Evolutionary conservation across 1,140 invertebrate species (phyloP).

Genomic region (Lepidurus apus): DNA sequence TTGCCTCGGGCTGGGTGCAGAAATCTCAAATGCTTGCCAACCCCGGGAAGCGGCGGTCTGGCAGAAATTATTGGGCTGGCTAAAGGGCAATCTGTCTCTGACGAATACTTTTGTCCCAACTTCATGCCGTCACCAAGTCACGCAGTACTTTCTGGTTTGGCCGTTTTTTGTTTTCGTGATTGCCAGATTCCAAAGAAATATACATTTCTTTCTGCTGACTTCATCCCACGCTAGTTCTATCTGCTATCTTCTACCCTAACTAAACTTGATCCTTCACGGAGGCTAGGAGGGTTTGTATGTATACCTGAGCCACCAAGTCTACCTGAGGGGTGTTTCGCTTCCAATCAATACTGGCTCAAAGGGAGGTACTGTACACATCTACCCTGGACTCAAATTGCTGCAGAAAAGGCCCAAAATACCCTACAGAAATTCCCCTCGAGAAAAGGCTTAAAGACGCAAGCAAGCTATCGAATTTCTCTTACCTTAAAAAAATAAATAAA

Average conservation of each 20-base stretch:
- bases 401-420: neutral
- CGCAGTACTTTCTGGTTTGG: too few species aligned
- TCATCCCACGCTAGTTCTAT: neutral
- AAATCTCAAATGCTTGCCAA: too few species aligned
- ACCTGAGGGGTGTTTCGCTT: neutral
- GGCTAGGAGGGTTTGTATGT: neutral
- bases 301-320: constrained; percentile 14
- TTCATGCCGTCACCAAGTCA: too few species aligned
- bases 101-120: too few species aligned
- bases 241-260: neutral
- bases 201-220: too few species aligned
- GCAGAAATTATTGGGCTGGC: too few species aligned
- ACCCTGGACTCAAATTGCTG: neutral
- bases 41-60: too few species aligned
- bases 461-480: neutral
- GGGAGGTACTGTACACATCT: neutral
- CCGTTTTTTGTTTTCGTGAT: too few species aligned
- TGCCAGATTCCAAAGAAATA: too few species aligned
- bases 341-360: constrained; percentile 1
- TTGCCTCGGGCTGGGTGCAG: too few species aligned
- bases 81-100: too few species aligned
- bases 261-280: neutral
- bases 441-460: neutral
- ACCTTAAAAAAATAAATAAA: neutral
- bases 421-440: neutral